Conservation (phyloP, 2,888 invertebrate genomes). For the Pecten maximus region DNA sequence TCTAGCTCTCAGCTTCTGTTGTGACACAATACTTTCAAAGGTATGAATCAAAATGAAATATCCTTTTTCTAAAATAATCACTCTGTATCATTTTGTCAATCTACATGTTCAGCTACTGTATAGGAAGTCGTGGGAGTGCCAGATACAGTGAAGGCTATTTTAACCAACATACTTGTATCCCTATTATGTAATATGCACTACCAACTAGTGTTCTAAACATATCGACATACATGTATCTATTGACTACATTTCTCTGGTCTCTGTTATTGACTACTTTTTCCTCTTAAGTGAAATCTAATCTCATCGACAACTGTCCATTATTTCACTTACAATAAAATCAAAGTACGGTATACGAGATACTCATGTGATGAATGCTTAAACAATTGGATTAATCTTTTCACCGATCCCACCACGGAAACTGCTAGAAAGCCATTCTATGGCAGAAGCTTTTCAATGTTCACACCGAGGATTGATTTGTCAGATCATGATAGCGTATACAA, state of each 20-base stretch:
- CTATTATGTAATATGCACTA: too few species aligned
- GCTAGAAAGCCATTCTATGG: neutral
- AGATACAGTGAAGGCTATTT: too few species aligned
- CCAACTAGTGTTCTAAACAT: too few species aligned
- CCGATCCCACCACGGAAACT: neutral
- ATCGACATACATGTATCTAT: neutral
- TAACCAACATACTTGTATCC: too few species aligned
- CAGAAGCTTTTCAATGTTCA: neutral
- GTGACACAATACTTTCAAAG: too few species aligned
- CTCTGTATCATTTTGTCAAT: too few species aligned
- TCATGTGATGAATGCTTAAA: conserved; percentile 4
- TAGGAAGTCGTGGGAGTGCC: too few species aligned
- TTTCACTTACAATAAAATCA: neutral
- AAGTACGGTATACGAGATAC: neutral
- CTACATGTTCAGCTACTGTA: too few species aligned
- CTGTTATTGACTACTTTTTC: neutral
- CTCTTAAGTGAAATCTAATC: neutral
- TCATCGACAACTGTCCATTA: neutral
- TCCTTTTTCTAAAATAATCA: too few species aligned
- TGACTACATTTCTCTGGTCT: neutral
- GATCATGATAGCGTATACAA: neutral
- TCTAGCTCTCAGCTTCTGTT: too few species aligned
- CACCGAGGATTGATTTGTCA: neutral
- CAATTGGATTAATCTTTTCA: conserved; percentile 9
- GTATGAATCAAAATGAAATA: too few species aligned